Base-by-base conservation (phyloP, 2,113 vertebrate species). In the Octodon degus region DNA sequence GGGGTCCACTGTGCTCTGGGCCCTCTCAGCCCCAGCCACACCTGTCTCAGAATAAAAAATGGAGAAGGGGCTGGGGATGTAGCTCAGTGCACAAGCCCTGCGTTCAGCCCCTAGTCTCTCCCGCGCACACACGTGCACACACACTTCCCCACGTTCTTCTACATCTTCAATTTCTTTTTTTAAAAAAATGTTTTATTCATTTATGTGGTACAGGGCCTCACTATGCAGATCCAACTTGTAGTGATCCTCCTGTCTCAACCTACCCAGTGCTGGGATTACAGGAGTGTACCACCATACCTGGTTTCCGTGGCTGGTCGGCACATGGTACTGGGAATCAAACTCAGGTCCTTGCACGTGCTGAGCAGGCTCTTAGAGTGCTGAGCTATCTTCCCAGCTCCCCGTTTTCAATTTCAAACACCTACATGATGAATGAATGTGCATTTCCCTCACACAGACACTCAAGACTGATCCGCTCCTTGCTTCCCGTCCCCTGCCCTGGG, bases 401-500 rank as follows among this genome's bases (percentile, higher is more conserved):
- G 12, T 27, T 55, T 60, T 80, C 27, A 55, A 7, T 20, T 3
- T 6, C 55, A 37, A 14, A 27, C 14, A 16, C 16, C 6, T 34
- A 40, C 80, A 17, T 7, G 7, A 4, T 12, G 12, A 25, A 16
- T 8, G 55, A 62, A 5, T 0, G 12, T 24, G 24, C 34, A 6
- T 5, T 22, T 25, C 24, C 34, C 10, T 24, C 1, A 0, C n/a
- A 32, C 50, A 62, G 34, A 13, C 5, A 10, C 2, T 25, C 2
- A 2, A 7, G 34, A 53, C 55, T 22, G 11, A 2, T 12, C 7
- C 30, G 58, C 34, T 55, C 53, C 79, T n/a, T 7, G 79, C 53
- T 80, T 3, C 32, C 14, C 24, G 6, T 37, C 37, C n/a, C 11
- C 4, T 25, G 68, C 20, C 72, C 37, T 43, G 37, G 72, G 37